Evolutionary conservation across 2,888 invertebrate genomes (phyloP).

Genomic region (Drosophila koepferae): DNA sequence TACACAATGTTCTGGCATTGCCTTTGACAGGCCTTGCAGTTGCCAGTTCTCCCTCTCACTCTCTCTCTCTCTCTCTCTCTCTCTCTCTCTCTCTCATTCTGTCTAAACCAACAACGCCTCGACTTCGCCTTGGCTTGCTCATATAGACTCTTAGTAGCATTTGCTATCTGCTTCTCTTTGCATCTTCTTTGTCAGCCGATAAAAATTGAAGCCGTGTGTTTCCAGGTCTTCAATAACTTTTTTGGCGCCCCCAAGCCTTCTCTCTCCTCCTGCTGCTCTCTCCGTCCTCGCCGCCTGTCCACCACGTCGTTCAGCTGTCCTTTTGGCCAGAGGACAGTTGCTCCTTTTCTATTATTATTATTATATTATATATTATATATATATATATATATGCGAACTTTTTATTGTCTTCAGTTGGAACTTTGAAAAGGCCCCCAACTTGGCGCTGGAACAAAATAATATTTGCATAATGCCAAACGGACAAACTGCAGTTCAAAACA

Average conservation of each 20-base stretch:
- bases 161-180: conserved; percentile 14
- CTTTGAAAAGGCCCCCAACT: conserved; percentile 17
- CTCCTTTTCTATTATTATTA: conserved; percentile 10
- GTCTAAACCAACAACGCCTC: too few relatives aligned
- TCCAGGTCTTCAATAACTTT: conserved; percentile 39
- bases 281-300: neutral
- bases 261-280: too few relatives aligned
- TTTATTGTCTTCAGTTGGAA: conserved; percentile 46
- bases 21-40: conserved; percentile 57
- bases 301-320: neutral
- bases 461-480: conserved; percentile 75
- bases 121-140: neutral
- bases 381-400: conserved; percentile 15
- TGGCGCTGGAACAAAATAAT: conserved; percentile 66
- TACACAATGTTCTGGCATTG: conserved; percentile 36
- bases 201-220: conserved; percentile 46
- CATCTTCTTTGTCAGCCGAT: conserved; percentile 34
- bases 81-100: neutral
- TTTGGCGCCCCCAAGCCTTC: conserved; percentile 3
- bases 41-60: conserved; percentile 4
- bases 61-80: neutral
- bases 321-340: conserved; percentile 23
- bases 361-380: conserved; percentile 2
- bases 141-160: neutral
- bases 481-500: conserved; percentile 58